These are phyloP conservation scores for Cassiopea andromeda DNA, from an alignment of 30 jellyfish, hydroid and myxozoan genomes.

Conservation along the genomic window DNA sequence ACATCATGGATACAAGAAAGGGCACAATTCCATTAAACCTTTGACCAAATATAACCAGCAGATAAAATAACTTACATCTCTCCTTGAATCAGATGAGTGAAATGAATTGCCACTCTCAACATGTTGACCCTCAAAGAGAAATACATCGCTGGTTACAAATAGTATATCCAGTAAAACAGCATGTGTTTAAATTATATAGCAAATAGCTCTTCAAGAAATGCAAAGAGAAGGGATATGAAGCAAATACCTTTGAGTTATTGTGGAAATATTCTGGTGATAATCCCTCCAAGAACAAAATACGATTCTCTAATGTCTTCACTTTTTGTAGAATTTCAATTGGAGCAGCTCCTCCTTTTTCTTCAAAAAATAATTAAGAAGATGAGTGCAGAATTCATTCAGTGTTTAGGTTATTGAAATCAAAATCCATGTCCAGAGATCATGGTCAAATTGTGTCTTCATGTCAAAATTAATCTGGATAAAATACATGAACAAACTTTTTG, in stretches of 20 bases:
- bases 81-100: neutral
- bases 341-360: conserved; percentile 15
- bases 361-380: neutral
- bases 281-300: conserved; percentile 82
- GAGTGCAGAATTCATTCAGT: no score
- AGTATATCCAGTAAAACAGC: neutral
- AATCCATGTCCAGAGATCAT: no score
- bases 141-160: neutral
- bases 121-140: neutral
- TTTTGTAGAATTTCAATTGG: neutral
- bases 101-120: neutral
- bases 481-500: no score
- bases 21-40: no score
- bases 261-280: conserved; percentile 90
- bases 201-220: neutral
- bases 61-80: neutral
- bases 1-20: no score
- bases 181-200: no score
- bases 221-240: neutral
- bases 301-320: conserved; percentile 72
- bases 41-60: no score
- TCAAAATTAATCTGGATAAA: no score
- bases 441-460: no score
- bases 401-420: no score
- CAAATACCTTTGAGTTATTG: conserved; percentile 25